A percentile compares a stretch with the other conserved stretches of the same genome.
These are phyloP conservation scores for Myxocyprinus asiaticus DNA, from an alignment of 2,113 vertebrate genomes.

Conservation along the genomic window DNA sequence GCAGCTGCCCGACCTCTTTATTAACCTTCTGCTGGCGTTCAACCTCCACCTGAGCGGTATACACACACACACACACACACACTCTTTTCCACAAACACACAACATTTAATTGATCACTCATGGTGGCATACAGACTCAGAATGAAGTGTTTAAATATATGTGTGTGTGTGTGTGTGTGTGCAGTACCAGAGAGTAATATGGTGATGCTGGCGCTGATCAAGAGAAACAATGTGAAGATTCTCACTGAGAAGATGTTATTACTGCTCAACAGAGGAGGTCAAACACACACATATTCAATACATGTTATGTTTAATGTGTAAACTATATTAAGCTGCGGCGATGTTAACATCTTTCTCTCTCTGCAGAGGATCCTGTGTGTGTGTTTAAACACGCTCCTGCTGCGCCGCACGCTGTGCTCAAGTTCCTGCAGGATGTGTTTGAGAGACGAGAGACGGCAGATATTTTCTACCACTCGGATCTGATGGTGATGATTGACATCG, in stretches of 20 bases:
- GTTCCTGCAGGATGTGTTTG: constrained; percentile 95
- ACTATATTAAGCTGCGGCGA: too few species aligned
- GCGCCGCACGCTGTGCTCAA: constrained; percentile 91
- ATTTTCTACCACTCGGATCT: constrained; percentile 97
- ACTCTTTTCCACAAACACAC: not conserved
- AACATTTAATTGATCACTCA: too few species aligned
- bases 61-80: constrained; percentile 7
- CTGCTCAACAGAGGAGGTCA: constrained; percentile 94
- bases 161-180: constrained; percentile 31
- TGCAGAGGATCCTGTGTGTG: constrained; percentile 90
- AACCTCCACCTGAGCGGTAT: constrained; percentile 92
- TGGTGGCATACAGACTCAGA: too few species aligned
- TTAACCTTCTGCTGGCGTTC: constrained; percentile 92
- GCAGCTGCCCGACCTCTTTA: constrained; percentile 91
- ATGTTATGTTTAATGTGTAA: not conserved
- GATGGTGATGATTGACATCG: constrained; percentile 98
- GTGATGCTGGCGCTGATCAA: constrained; percentile 90
- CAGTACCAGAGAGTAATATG: constrained; percentile 87
- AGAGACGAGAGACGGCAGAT: constrained; percentile 79
- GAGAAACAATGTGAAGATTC: constrained; percentile 88
- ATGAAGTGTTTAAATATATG: too few species aligned
- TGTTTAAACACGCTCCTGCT: constrained; percentile 92
- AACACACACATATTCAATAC: not conserved
- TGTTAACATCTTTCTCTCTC: not conserved
- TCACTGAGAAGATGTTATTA: constrained; percentile 91